phyloP scores from a whole-genome alignment of 2,888 invertebrate genomes.

The Alloplasta piceator region DNA sequence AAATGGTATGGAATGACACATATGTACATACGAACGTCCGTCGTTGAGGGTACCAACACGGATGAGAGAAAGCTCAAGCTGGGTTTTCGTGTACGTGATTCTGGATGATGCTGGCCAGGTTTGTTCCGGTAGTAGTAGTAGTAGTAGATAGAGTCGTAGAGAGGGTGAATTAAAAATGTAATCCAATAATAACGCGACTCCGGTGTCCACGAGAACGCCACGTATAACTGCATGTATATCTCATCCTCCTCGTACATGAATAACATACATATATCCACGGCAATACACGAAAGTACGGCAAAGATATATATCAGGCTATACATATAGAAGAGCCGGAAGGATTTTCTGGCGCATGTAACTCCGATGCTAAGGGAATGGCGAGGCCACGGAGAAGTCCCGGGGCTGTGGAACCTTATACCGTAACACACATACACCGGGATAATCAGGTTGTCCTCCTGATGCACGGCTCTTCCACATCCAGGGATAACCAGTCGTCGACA shows the following conservation, averaged over 20 bases:
- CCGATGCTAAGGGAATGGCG: conserved; percentile 36
- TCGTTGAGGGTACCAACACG: conserved; percentile 65
- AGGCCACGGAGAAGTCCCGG: conserved; percentile 10
- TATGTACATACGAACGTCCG: conserved; percentile 66
- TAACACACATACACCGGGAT: conserved; percentile 21
- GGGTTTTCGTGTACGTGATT: conserved; percentile 58
- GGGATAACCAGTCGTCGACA: conserved; percentile 37
- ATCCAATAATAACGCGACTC: conserved; percentile 83
- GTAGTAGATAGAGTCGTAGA: conserved; percentile 68
- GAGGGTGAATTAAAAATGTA: conserved; percentile 83
- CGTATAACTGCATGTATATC: conserved; percentile 54
- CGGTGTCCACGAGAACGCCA: conserved; percentile 76
- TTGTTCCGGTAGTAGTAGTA: conserved; percentile 36
- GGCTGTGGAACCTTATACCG: conserved; percentile 43
- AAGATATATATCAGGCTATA: conserved; percentile 62
- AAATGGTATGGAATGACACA: conserved; percentile 45
- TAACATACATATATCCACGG: conserved; percentile 9
- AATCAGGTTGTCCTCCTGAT: conserved; percentile 29
- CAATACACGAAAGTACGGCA: conserved; percentile 59
- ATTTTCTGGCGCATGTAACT: conserved; percentile 56
- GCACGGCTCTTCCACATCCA: conserved; percentile 35
- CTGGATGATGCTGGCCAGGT: conserved; percentile 61
- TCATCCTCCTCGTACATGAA: conserved; percentile 22
- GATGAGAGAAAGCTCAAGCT: conserved; percentile 65
- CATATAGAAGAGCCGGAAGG: conserved; percentile 60